Evolutionary conservation across 2,113 vertebrate species (phyloP).

Genomic region (Anarhynchus alexandrinus): DNA sequence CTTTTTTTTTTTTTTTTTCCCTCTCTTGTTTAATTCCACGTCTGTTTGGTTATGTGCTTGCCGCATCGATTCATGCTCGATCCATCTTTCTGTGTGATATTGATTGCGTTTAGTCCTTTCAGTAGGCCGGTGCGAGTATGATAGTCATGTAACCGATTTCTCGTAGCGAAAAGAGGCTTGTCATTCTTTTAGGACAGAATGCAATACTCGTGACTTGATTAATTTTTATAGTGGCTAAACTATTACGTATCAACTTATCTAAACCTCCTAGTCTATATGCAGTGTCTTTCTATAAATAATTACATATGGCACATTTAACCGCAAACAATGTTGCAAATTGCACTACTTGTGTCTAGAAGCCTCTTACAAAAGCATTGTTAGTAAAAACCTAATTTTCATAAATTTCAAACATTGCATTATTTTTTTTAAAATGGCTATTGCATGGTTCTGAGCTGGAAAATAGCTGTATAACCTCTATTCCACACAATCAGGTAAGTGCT

Average conservation of each 20-base stretch:
- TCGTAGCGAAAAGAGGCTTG: slow-evolving; percentile 22
- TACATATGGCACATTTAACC: neutral
- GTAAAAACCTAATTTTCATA: slow-evolving; percentile 32
- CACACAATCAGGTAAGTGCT: slow-evolving; percentile 72
- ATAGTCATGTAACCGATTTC: slow-evolving; percentile 11
- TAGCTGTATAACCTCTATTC: slow-evolving; percentile 21
- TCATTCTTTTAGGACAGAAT: neutral
- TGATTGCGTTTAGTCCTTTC: slow-evolving; percentile 13
- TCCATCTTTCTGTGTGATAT: slow-evolving; percentile 60
- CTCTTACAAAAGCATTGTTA: slow-evolving; percentile 18
- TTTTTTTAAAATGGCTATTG: slow-evolving; percentile 49
- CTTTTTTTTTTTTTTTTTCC: neutral
- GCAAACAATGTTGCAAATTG: neutral
- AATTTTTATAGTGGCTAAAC: neutral
- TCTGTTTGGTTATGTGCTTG: slow-evolving; percentile 61
- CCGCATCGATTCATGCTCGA: slow-evolving; percentile 55
- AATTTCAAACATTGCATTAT: slow-evolving; percentile 47
- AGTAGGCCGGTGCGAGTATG: neutral
- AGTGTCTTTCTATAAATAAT: neutral
- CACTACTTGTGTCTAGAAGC: slow-evolving; percentile 15
- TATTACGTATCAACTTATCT: neutral
- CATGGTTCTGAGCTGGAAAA: slow-evolving; percentile 53
- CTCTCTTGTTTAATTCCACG: slow-evolving; percentile 47
- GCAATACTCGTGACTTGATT: neutral
- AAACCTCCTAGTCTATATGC: neutral